Evolutionary conservation across 2,888 invertebrate genomes (phyloP).

Genomic region (Tricholauxania praeusta): DNA sequence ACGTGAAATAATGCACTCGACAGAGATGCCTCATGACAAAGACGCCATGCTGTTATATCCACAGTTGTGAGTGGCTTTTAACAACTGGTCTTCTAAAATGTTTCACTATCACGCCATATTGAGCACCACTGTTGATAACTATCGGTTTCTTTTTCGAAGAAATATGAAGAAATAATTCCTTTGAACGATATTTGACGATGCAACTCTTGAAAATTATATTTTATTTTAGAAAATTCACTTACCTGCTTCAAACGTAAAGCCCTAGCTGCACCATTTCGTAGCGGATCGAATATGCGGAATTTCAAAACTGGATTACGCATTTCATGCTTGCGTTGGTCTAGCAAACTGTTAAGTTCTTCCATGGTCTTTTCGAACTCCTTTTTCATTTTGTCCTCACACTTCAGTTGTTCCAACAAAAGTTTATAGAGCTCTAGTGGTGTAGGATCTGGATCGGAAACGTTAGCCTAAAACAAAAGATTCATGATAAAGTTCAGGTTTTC

Average conservation of each 20-base stretch:
- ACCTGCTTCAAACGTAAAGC: conserved; percentile 70
- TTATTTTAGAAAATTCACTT: conserved; percentile 30
- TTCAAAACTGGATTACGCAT: conserved; percentile 69
- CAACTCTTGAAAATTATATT: no score
- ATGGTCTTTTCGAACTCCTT: conserved; percentile 70
- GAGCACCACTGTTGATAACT: no score
- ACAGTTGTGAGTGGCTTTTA: no score
- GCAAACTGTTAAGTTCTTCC: conserved; percentile 67
- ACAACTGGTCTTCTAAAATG: no score
- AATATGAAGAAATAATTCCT: no score
- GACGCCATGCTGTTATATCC: no score
- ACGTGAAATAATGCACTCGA: no score
- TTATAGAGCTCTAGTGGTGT: conserved; percentile 76
- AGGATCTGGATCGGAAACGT: conserved; percentile 72
- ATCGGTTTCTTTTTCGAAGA: no score
- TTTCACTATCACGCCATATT: no score
- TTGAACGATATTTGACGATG: no score
- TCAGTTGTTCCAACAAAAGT: conserved; percentile 74
- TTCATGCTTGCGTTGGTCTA: conserved; percentile 69
- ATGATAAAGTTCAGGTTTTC: neutral
- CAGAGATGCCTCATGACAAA: no score
- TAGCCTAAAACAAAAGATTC: conserved; percentile 69
- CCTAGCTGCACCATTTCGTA: conserved; percentile 70
- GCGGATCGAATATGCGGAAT: conserved; percentile 71
- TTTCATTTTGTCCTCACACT: conserved; percentile 72